Percentiles rank a stretch among this genome's conserved stretches.
phyloP scores from a whole-genome alignment of 2,113 vertebrate species.

The Archocentrus centrarchus region DNA sequence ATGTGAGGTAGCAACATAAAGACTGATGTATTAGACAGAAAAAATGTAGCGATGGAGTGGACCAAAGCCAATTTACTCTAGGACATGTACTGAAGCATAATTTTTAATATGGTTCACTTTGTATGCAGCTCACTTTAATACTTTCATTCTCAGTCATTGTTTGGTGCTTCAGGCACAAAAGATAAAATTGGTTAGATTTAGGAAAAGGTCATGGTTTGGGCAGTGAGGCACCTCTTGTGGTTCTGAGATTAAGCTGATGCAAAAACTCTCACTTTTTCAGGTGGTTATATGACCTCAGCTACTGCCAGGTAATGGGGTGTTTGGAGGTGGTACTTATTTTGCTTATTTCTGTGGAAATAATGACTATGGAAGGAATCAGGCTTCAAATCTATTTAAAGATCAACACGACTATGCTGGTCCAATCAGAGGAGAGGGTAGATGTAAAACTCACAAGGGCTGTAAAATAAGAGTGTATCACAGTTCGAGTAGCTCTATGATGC shows the following conservation, averaged over 20 bases:
- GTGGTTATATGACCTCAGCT: constrained; percentile 1
- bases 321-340: not conserved
- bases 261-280: constrained; percentile 7
- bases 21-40: not conserved
- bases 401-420: not conserved
- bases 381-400: constrained; percentile 1
- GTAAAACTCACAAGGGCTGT: not conserved
- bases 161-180: not conserved
- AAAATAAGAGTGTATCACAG: not conserved
- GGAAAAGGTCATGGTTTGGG: constrained; percentile 17
- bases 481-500: not conserved
- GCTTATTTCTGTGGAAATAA: constrained; percentile 2
- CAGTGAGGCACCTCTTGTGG: not conserved
- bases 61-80: not conserved
- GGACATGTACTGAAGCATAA: not conserved
- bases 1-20: not conserved
- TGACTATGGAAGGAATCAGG: not conserved
- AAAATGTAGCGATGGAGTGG: not conserved
- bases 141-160: not conserved
- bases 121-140: not conserved
- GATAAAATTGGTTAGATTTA: constrained; percentile 1
- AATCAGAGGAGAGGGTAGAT: not conserved
- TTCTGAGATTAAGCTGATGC: not conserved
- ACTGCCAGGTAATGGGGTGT: not conserved
- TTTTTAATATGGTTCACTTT: constrained; percentile 1